These are phyloP conservation scores for Triplophysa tibetana DNA, from an alignment of 2,113 vertebrate species.

Conservation along the genomic window DNA sequence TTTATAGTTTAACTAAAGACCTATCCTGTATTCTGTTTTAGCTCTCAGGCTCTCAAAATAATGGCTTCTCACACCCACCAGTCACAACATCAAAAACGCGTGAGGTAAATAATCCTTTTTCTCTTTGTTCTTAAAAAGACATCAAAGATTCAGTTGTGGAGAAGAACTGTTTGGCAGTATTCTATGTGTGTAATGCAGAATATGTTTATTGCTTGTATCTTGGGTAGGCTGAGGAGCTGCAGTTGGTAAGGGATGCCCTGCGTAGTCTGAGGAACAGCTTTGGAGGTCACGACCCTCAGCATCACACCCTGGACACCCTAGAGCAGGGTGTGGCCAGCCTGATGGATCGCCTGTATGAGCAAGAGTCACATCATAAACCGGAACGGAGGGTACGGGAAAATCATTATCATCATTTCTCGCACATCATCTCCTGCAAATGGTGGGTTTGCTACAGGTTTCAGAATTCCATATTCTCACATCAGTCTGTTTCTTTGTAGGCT, in stretches of 20 bases:
- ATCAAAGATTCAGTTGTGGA: not conserved
- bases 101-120: slow-evolving; percentile 71
- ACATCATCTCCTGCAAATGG: not conserved
- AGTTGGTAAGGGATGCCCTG: slow-evolving; percentile 89
- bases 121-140: not conserved
- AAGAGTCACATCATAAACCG: slow-evolving; percentile 76
- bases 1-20: not conserved
- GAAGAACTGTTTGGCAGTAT: too few relatives aligned
- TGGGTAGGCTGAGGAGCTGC: slow-evolving; percentile 85
- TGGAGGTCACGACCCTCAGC: slow-evolving; percentile 91
- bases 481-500: slow-evolving; percentile 66
- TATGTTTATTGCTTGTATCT: not conserved
- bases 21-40: slow-evolving; percentile 39
- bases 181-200: too few relatives aligned
- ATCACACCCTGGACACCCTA: slow-evolving; percentile 96
- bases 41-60: slow-evolving; percentile 76
- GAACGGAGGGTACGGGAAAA: slow-evolving; percentile 73
- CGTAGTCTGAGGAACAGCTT: slow-evolving; percentile 92
- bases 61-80: slow-evolving; percentile 78
- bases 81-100: slow-evolving; percentile 68
- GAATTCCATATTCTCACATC: not conserved
- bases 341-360: slow-evolving; percentile 83
- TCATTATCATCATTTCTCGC: not conserved
- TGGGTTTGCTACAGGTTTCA: not conserved
- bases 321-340: slow-evolving; percentile 94